Evolutionary conservation across 2,113 vertebrate genomes (phyloP).

Genomic region (Sebastes schlegelii): DNA sequence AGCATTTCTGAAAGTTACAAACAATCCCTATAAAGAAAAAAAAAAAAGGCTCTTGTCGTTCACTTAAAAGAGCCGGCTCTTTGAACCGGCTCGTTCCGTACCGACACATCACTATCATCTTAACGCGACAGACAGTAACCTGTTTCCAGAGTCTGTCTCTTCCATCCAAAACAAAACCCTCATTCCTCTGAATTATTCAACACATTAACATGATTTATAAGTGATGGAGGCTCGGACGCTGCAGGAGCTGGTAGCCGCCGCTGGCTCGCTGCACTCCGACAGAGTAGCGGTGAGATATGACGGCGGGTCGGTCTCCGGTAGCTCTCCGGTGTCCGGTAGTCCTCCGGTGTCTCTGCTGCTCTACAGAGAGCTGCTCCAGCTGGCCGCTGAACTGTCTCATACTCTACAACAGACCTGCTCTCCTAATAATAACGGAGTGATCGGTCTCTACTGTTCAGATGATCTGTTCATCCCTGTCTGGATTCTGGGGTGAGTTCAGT

Average conservation of each 20-base stretch:
- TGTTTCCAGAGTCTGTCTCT: background rate
- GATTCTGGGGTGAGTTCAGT: slow-evolving; percentile 90
- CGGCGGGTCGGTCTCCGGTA: slow-evolving; percentile 45
- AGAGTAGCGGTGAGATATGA: slow-evolving; percentile 87
- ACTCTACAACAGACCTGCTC: slow-evolving; percentile 77
- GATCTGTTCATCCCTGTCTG: slow-evolving; percentile 90
- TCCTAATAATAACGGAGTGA: slow-evolving; percentile 55
- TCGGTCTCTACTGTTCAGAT: slow-evolving; percentile 90
- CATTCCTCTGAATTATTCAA: no score
- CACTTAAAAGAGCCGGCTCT: no score
- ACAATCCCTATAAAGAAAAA: no score
- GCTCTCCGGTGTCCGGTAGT: slow-evolving; percentile 15
- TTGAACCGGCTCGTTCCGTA: no score
- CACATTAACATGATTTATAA: no score
- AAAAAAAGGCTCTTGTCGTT: no score
- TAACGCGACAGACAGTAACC: slow-evolving; percentile 41
- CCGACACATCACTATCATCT: slow-evolving; percentile 32
- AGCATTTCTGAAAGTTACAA: no score
- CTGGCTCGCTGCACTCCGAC: slow-evolving; percentile 73
- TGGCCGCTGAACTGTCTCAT: slow-evolving; percentile 79
- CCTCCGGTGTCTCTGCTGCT: slow-evolving; percentile 62
- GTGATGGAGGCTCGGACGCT: slow-evolving; percentile 66
- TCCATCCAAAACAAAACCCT: slow-evolving; percentile 10
- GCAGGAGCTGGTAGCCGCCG: slow-evolving; percentile 83
- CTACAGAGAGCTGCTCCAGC: slow-evolving; percentile 77